Percentiles rank a stretch among this genome's conserved stretches.
Evolutionary conservation across 2,888 invertebrate species (phyloP).

Genomic region (Leptinotarsa haldemani): DNA sequence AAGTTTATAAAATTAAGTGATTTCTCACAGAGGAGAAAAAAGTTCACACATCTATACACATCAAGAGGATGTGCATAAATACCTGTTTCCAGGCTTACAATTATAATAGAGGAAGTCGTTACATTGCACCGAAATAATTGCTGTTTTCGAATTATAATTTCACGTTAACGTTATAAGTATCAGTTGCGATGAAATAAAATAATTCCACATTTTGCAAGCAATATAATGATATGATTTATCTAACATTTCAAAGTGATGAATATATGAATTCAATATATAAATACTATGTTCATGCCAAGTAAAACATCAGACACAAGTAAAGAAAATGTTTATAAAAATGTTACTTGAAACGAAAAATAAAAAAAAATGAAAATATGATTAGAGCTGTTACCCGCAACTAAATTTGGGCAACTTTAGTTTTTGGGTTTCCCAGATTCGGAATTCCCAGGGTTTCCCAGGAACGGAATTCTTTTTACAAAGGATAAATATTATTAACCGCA

Average conservation of each 20-base stretch:
- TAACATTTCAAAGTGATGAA: background rate
- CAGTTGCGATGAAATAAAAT: background rate
- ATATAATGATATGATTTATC: background rate
- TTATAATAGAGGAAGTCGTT: constrained; percentile 20
- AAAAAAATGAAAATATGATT: too few species aligned
- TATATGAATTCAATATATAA: too few species aligned
- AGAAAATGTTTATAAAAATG: too few species aligned
- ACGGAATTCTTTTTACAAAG: too few species aligned
- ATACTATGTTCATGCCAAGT: too few species aligned
- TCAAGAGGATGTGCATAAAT: constrained; percentile 15
- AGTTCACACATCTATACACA: constrained; percentile 14
- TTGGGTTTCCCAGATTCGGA: too few species aligned
- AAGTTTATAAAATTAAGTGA: background rate
- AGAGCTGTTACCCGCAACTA: too few species aligned
- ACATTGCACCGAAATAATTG: constrained; percentile 6
- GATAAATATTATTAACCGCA: too few species aligned
- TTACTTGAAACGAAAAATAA: too few species aligned
- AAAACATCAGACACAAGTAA: too few species aligned
- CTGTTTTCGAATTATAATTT: background rate
- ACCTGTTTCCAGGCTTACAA: constrained; percentile 19
- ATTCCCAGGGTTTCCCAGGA: too few species aligned
- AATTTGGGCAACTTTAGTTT: too few species aligned
- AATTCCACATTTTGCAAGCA: background rate
- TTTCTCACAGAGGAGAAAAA: background rate
- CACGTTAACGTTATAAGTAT: background rate